Base-by-base conservation (phyloP, 2,888 invertebrate genomes). In the Uloborus plumipes region DNA sequence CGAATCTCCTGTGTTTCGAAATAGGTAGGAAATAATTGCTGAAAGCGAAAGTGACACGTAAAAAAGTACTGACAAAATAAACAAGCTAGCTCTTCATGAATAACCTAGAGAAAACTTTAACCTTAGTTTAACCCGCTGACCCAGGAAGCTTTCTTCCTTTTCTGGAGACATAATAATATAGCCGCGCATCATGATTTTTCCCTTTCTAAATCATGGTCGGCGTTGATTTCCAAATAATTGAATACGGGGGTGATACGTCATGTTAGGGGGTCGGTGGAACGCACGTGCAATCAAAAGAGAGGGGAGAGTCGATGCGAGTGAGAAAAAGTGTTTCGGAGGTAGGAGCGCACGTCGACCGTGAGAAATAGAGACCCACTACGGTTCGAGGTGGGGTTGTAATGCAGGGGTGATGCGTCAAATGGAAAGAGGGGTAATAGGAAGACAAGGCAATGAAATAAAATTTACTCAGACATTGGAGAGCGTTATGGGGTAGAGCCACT, bases 211-310 rank as follows among this genome's bases (percentile, higher is more conserved):
- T 18, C n/a, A 15, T 26, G 22, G 62, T n/a, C 16, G 11, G 31
- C 67, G 50, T 51, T 39, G 64, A 78, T 78, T 71, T 71, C 71
- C 26, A 64, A 78, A 71, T 71, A 78, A 78, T 70, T n/a, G 71
- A 70, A 73, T 62, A 26, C 26, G 11, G 31, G 20, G 50, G 66
- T 50, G 51, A 22, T 66, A 50, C 66, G 66, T 66, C 66, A 66
- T 20, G 51, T 31, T 50, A 50, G 22, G 18, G n/a, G 64, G 47
- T 55, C 13, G 72, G 51, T 9, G 53, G 69, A 39, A 14, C 51
- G 75, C 75, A 75, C 75, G 75, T 75, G 74, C 75, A 39, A 31
- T 55, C n/a, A n/a, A 14, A 39, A 62, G 13, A 20, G 26, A 18
- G 62, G 39, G 39, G n/a, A 51, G 26, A 26, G 26, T 26, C 2